Conservation (phyloP, 2,888 invertebrate species). For the Yponomeuta sedellus region DNA sequence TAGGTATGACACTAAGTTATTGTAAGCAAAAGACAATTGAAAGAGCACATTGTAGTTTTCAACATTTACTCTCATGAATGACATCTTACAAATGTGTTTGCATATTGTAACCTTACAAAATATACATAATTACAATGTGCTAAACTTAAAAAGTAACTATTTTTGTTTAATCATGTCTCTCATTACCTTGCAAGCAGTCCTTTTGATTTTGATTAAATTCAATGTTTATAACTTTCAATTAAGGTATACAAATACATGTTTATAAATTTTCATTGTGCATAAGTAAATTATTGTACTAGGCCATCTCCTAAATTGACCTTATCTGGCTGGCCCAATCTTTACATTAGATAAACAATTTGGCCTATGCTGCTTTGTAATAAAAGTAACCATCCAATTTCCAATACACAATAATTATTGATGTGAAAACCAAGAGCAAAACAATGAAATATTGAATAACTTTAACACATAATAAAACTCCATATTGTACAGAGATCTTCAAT, state of each 20-base stretch:
- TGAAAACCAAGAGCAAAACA: not conserved
- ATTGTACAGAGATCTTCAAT: constrained; percentile 22
- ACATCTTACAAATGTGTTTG: constrained; percentile 73
- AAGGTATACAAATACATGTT: constrained; percentile 33
- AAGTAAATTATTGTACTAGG: constrained; percentile 8
- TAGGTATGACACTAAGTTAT: not conserved
- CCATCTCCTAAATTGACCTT: not conserved
- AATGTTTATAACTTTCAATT: not conserved
- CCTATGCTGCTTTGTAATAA: constrained; percentile 13
- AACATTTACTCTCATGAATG: constrained; percentile 75
- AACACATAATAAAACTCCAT: constrained; percentile 19
- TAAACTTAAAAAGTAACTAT: constrained; percentile 67
- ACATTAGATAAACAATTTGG: not conserved
- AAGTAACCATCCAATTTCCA: constrained; percentile 10
- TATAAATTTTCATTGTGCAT: constrained; percentile 14
- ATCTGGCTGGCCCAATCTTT: constrained; percentile 4
- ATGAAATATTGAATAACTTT: constrained; percentile 19
- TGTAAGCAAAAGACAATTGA: too few relatives aligned
- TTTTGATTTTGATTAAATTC: constrained; percentile 24
- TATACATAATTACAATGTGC: constrained; percentile 71
- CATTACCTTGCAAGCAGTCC: constrained; percentile 67
- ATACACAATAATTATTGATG: not conserved
- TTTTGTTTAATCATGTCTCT: constrained; percentile 66
- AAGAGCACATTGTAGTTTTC: constrained; percentile 37
- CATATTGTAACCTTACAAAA: constrained; percentile 73